Evolutionary conservation across 92 coral and sea anemone species (phyloP), one percentile per base, ranked within the genome.

Genomic region (Montipora capitata): DNA sequence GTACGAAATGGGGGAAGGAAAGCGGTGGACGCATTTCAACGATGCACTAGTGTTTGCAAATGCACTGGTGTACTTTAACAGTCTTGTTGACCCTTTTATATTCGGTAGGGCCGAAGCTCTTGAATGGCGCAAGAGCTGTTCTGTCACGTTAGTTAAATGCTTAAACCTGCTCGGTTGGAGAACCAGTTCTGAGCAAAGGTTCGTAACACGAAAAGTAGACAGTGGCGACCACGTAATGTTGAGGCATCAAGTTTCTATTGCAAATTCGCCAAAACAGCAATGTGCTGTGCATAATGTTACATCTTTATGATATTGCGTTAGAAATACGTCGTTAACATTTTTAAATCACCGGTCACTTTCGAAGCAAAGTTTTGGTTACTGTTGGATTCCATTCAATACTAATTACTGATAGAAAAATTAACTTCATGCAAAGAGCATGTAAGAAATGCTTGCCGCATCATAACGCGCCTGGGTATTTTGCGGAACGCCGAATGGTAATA

Each of bases 41-140:
- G 83, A 91, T 49, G 79, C 86, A 12, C 59, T 75, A 61, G 78
- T 89, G 2, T 86, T 94, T 74, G 87, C 92, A 4, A 87, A 82
- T 45, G 89, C 86, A 6, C 72, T 95, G 63, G 84, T 90, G 14
- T 95, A 95, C 80, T 90, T 87, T 5, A 94, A 95, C 80, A 94
- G 96, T 69, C 91, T 94, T 3, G 87, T 94, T 15, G 93, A 95
- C 65, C 98, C 98, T 40, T 95, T 95, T 84, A 93, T 94, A 14
- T 91, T 95, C 44, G 98, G 98, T 2, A 72, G 87, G 3, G 42
- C 71, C n/a, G 78, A 35, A n/a, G 65, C 76, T 1, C 79, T 69
- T 20, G 56, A 61, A 6, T 83, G 87, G 87, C 79, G 80, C 8
- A 71, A 58, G 64, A 83, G 35, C 57, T 72, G 87, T n/a, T 14